Base-by-base conservation (phyloP, 2,113 vertebrate species). In the Lagopus leucura region DNA sequence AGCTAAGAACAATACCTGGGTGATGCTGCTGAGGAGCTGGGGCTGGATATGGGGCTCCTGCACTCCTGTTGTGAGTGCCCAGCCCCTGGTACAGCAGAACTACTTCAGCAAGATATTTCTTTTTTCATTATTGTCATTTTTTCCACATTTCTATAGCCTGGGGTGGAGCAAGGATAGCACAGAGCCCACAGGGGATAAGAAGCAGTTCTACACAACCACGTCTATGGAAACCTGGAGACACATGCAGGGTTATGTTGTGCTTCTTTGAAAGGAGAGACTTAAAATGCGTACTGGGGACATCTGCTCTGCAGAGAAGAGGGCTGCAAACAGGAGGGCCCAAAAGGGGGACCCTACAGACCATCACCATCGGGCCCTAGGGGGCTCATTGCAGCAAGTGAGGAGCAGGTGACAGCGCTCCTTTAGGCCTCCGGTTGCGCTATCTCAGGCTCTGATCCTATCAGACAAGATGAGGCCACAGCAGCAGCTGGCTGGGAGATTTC, bases 401-500 rank as follows among this genome's bases (percentile, higher is more conserved):
- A 75, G 83, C 73, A 94, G 82, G 71, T 92, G 92, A 75, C 76
- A 95, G 13, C 80, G 81, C 30, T 55, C 32, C 2, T 88, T 90
- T 82, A 88, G 82, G 88, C 43, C 76, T 75, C 55, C 13, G 16
- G 57, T 86, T 84, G 24, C 61, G 15, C 76, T 77, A 21, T 92
- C 82, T 91, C 2, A 0, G 79, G 32, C 82, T 79, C 65, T 82
- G 88, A 96, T 94, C 70, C 92, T 94, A 78, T 94, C 91, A 86
- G 86, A 91, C 86, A 88, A 91, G 90, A 91, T 21, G 66, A 83
- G 90, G 94, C 87, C 11, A 4, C 16, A 1, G 82, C 82, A 94
- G 93, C 96, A 97, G 91, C 90, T 95, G 94, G 88, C 70, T 96
- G 93, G 93, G 93, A 92, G 83, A 88, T 90, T 93, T 97, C 91